Base-by-base conservation (phyloP, 2,888 invertebrate genomes). In the Heteropelma amictum region DNA sequence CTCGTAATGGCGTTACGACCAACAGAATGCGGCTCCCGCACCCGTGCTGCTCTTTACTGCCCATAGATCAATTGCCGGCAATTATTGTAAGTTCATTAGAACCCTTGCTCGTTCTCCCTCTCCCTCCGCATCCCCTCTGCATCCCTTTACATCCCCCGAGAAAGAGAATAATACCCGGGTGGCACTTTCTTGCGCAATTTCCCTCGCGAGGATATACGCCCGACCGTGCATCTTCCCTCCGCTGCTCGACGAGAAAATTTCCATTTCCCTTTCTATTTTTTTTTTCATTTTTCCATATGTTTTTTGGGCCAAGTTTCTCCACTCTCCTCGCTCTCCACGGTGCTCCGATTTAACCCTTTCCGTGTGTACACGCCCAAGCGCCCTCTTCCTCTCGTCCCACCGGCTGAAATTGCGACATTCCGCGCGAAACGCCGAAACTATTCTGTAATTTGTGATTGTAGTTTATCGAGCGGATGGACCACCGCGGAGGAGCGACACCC, bases 1-100 rank as follows among this genome's bases (percentile, higher is more conserved):
- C 47, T 56, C 28, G 65, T 75, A 75, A 75, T 82, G 81, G 82
- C 77, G 83, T 82, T 81, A 82, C 75, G 79, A 68, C 61, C 68
- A 30, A 53, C 67, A 61, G 54, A 51, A 49, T 35, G 40, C n/a
- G n/a, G n/a, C 33, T 56, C 56, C 54, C 73, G 72, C 73, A 75
- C 76, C 82, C 85, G 82, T 83, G 83, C 84, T 83, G 85, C 86
- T 87, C 84, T 85, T 86, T 84, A n/a, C n/a, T 82, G 85, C 56
- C 80, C 85, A 88, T 88, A 87, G 88, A 89, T 88, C 88, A 88
- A 89, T 88, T 86, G 87, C 82, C 87, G 86, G 88, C 85, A 88
- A 89, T 89, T 88, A 89, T 88, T 87, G 88, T 87, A 89, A 88
- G 88, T 88, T 88, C 88, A 88, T 89, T 89, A 88, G 87, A 88